Conservation (phyloP, 2,113 vertebrate species). For the Synchiropus splendidus region DNA sequence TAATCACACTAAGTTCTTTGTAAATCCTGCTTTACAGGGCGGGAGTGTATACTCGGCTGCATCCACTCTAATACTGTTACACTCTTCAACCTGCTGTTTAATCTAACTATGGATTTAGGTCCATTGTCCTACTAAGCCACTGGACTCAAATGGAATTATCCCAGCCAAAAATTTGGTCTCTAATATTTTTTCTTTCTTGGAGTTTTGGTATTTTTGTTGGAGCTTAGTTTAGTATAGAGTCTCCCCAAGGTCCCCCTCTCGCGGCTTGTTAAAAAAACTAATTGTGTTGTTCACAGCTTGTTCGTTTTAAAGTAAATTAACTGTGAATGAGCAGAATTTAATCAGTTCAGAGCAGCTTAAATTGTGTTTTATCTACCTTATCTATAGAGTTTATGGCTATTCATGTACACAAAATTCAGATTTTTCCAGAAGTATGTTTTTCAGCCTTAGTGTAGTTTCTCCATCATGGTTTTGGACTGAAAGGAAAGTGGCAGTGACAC, state of each 20-base stretch:
- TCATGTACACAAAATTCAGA: no score
- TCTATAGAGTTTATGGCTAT: no score
- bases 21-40: conserved; percentile 59
- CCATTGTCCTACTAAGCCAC: conserved; percentile 38
- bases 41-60: conserved; percentile 46
- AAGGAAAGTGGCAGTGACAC: conserved; percentile 11
- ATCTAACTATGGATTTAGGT: conserved; percentile 63
- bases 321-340: conserved; percentile 18
- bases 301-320: no score
- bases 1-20: conserved; percentile 58
- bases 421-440: no score
- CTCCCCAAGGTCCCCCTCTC: background rate
- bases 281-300: conserved; percentile 38
- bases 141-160: background rate
- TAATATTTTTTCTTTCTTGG: conserved; percentile 31
- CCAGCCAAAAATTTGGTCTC: no score
- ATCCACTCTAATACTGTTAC: conserved; percentile 49
- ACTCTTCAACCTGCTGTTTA: conserved; percentile 51
- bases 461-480: no score
- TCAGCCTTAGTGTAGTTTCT: no score
- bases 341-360: conserved; percentile 5
- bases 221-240: conserved; percentile 3
- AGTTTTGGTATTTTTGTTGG: conserved; percentile 11
- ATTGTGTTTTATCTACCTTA: no score
- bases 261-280: conserved; percentile 26